Percentiles rank a stretch among this genome's conserved stretches.
Conservation (phyloP, 2,888 invertebrate genomes). For the Andrena bicolor region DNA sequence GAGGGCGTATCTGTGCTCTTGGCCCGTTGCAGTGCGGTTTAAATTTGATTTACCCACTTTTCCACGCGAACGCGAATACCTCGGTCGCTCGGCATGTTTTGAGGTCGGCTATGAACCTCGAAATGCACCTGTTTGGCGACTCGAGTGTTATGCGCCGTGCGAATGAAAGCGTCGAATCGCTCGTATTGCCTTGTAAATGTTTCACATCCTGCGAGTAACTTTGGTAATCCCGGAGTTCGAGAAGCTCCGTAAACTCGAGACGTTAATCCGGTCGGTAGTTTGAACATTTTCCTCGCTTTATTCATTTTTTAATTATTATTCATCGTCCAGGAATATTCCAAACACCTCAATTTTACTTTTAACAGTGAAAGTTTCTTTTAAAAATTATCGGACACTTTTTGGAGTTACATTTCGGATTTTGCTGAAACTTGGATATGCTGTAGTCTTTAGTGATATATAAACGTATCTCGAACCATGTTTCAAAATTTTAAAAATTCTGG, state of each 20-base stretch:
- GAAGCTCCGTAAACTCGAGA: not conserved
- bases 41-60: conserved; percentile 73
- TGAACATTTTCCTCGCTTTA: not conserved
- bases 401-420: too few species aligned
- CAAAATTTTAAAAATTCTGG: too few species aligned
- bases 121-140: conserved; percentile 28
- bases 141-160: not conserved
- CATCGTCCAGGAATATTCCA: too few species aligned
- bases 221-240: not conserved
- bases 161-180: conserved; percentile 7
- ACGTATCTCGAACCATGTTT: too few species aligned
- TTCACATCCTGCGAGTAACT: not conserved
- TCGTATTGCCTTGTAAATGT: not conserved
- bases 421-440: too few species aligned
- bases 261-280: not conserved
- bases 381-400: too few species aligned
- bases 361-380: too few species aligned
- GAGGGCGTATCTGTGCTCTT: not conserved
- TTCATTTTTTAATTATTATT: not conserved
- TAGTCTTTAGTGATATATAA: too few species aligned
- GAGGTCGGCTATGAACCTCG: conserved; percentile 20
- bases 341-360: too few species aligned
- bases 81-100: conserved; percentile 4
- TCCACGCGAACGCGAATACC: conserved; percentile 10
- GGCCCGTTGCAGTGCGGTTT: not conserved